Evolutionary conservation across 1,140 invertebrate genomes (phyloP).

Genomic region (Papilio helenus): DNA sequence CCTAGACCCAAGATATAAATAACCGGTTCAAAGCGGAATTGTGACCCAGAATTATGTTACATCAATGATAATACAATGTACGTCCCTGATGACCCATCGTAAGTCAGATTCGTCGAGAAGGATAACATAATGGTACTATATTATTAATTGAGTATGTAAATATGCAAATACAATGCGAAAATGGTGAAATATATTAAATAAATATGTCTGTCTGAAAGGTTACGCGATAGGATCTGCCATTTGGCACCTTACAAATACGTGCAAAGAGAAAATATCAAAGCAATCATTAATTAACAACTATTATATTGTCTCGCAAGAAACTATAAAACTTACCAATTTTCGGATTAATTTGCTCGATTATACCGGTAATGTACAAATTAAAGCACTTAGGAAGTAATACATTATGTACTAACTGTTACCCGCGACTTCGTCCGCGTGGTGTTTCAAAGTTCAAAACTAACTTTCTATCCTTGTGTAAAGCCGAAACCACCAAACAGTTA

Average conservation of each 20-base stretch:
- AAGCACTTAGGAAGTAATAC: too few relatives aligned
- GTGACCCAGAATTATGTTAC: constrained; percentile 32
- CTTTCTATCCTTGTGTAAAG: too few relatives aligned
- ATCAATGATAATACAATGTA: constrained; percentile 14
- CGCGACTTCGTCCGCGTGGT: too few relatives aligned
- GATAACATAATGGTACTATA: not conserved
- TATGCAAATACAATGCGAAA: not conserved
- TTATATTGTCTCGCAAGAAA: too few relatives aligned
- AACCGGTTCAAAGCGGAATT: constrained; percentile 15
- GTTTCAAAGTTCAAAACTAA: too few relatives aligned
- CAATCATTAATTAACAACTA: too few relatives aligned
- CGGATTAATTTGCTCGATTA: too few relatives aligned
- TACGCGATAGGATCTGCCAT: not conserved
- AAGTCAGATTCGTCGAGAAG: not conserved
- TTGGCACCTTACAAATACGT: not conserved
- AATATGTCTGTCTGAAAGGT: not conserved
- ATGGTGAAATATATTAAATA: not conserved
- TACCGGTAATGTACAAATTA: too few relatives aligned
- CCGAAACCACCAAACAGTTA: too few relatives aligned
- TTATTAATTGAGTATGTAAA: not conserved
- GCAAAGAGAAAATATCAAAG: not conserved
- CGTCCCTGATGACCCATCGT: not conserved
- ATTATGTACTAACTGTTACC: too few relatives aligned
- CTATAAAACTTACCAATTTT: too few relatives aligned
- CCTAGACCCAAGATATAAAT: constrained; percentile 23